These are phyloP conservation scores for Toxostoma redivivum DNA, from an alignment of 2,113 vertebrate species.

Conservation along the genomic window DNA sequence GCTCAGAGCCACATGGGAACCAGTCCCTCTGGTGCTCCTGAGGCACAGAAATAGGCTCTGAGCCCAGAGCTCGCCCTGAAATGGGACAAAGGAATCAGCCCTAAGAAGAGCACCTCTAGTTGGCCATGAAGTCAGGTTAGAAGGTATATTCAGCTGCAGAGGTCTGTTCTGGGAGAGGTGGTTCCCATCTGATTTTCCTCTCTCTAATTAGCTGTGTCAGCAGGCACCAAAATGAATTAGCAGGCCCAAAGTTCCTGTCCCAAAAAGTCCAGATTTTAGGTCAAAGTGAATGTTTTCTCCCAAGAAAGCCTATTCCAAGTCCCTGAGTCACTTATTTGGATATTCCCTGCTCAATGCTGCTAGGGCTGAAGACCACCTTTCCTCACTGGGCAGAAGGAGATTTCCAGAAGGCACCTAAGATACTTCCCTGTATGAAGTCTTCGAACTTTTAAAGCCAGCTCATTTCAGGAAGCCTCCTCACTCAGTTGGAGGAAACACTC, in stretches of 20 bases:
- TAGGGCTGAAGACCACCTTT: not conserved
- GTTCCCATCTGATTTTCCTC: not conserved
- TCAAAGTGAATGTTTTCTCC: not conserved
- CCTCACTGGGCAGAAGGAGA: not conserved
- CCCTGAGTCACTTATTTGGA: not conserved
- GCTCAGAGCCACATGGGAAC: not conserved
- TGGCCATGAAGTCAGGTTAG: not conserved
- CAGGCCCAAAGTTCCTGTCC: not conserved
- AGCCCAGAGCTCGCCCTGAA: not conserved
- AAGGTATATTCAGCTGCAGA: not conserved
- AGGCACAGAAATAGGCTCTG: not conserved
- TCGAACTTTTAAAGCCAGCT: not conserved
- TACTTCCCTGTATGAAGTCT: not conserved
- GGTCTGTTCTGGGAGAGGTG: not conserved
- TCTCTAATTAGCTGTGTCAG: not conserved
- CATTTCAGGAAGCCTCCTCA: not conserved
- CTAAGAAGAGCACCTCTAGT: not conserved
- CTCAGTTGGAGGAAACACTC: not conserved
- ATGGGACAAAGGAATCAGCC: not conserved
- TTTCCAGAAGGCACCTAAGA: not conserved
- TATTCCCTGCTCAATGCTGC: not conserved
- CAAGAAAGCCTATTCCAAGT: rapidly evolving
- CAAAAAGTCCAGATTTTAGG: not conserved
- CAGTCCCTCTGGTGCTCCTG: not conserved
- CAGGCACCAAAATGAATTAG: not conserved